Base-by-base conservation (phyloP, 2,797 vertebrate species). In the Myotis findleyi region DNA sequence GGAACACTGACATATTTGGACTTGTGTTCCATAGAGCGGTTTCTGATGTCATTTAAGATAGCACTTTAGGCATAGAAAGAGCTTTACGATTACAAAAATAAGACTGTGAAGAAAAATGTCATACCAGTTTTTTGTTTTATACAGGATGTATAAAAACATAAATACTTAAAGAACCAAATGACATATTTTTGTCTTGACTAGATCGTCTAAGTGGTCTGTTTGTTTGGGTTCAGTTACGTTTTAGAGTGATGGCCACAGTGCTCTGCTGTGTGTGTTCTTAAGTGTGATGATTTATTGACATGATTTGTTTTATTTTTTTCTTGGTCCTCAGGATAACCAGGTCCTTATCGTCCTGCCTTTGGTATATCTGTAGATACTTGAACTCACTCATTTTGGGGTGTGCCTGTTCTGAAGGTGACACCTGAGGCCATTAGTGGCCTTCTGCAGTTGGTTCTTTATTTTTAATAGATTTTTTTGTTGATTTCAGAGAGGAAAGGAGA, bases 11-110 rank as follows among this genome's bases (percentile, higher is more conserved):
- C 5, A 36, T 64, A 33, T 85, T 81, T 85, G 89, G 51, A n/a
- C 1, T 76, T 4, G 6, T 77, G n/a, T 82, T 96, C 33, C 12
- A 16, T 14, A 53, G 64, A 14, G 27, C 38, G 36, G 89, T 86
- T 87, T 66, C 27, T 68, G 20, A 36, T 87, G 13, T 79, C 51
- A 47, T 49, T 84, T 91, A 64, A 83, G 47, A 72, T 83, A 38
- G 9, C 41, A 79, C 12, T 72, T 90, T 21, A 72, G 76, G 25
- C 21, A 14, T 33, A 38, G 25, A 59, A 36, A 20, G 51, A 80
- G 11, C n/a, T 87, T 89, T 84, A 91, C 13, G 30, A 41, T 94
- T 23, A 89, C 2, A 88, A 64, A 92, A 59, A 36, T 73, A 85
- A 87, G 49, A 80, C 59, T 47, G 30, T 30, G 38, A 77, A 92